Base-by-base conservation (phyloP, 2,888 invertebrate species). In the Diarsia brunnea region DNA sequence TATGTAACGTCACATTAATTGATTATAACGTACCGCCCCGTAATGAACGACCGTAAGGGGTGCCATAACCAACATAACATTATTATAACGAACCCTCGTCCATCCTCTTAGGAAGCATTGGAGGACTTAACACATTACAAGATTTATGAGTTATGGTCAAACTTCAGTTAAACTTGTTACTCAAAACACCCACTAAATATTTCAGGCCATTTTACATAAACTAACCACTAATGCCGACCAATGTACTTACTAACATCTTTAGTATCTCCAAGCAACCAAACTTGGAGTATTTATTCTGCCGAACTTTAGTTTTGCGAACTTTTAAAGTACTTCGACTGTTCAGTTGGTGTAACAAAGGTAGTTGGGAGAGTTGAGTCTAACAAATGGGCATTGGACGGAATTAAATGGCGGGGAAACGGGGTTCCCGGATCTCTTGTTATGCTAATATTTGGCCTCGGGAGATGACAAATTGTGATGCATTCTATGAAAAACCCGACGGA, bases 401-500 rank as follows among this genome's bases (percentile, higher is more conserved):
- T 91, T 90, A 91, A 93, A 93, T 90, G 90, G 89, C 76, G 81
- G 85, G 84, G 90, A 90, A 92, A 90, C 84, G 84, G 86, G 78
- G 87, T 85, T 86, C 87, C 86, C 79, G 70, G 85, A 73, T 89
- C 90, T 90, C 90, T 92, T 92, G 91, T 92, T 91, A 92, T 91
- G 92, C 84, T 90, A 93, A 93, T 93, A 91, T 88, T 84, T 85
- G 77, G 88, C 90, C 89, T 81, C 84, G 82, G 81, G 89, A 88
- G 84, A 92, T 91, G 91, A 92, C 89, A 91, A 92, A 92, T 92
- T 91, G 89, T 88, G 88, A 87, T 92, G 92, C 90, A 91, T 92
- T 89, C 85, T 72, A 61, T 67, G 68, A 86, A 83, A 87, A 88
- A 80, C 72, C 69, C 78, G 60, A 71, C 55, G 77, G 72, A 75